Base-by-base conservation (phyloP, 2,797 vertebrate species). In the Lutjanus campechanus region DNA sequence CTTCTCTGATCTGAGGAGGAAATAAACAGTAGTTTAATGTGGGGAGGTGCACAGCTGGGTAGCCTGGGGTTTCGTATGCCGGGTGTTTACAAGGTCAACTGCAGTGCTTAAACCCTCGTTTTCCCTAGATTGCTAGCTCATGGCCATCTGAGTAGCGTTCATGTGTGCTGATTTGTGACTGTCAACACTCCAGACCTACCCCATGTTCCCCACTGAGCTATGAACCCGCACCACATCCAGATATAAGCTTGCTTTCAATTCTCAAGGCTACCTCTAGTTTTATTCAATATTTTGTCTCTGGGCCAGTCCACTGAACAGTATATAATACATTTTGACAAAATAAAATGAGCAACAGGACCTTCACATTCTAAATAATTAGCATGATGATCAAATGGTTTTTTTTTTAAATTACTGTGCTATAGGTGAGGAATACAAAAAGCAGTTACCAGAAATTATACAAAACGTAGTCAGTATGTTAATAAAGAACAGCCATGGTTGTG, bases 61-160 rank as follows among this genome's bases (percentile, higher is more conserved):
- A 61, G 61, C 70, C 74, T 72, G 29, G 43, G 55, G 63, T 16
- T 53, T 73, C 44, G 70, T 68, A 19, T 80, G 44, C 61, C 2
- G 11, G 60, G 54, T 49, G 19, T 46, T 22, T 25, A 61, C n/a
- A 58, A 72, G 65, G 68, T 86, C 61, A 86, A 8, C 36, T 60
- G 36, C 49, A 62, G 67, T 60, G 20, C 17, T 65, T 70, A 40
- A 62, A 69, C 12, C 55, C 11, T 36, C 0, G 3, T 55, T 73
- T 61, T 49, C 10, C 11, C 15, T 7, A 13, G 25, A 46, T 66
- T 51, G 11, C 46, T 58, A 44, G 9, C 41, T 81, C 7, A 20
- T 20, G 58, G 50, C 12, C 5, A 46, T 66, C 41, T 61, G 44
- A 66, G 69, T 46, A 36, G 29, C n/a, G 36, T 68, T 61, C 20